These are phyloP conservation scores for Yponomeuta plumbellus DNA, from an alignment of 2,888 invertebrate species.

Conservation along the genomic window DNA sequence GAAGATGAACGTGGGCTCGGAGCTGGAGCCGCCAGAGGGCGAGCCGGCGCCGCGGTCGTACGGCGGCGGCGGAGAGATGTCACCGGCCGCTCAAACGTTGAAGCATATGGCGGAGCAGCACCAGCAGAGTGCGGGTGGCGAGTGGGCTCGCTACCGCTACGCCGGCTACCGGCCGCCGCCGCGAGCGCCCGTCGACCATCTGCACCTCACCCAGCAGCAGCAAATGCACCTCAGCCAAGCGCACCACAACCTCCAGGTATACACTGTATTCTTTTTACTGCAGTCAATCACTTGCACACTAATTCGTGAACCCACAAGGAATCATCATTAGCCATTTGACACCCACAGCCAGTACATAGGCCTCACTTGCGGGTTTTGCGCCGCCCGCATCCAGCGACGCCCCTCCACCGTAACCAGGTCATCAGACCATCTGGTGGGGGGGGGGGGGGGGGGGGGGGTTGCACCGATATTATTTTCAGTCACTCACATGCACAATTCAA, in stretches of 20 bases:
- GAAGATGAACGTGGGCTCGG: constrained; percentile 50
- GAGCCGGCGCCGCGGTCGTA: constrained; percentile 66
- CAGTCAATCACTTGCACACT: not conserved
- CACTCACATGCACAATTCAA: no score
- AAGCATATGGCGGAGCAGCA: constrained; percentile 99
- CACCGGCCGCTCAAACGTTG: constrained; percentile 95
- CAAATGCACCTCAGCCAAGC: constrained; percentile 91
- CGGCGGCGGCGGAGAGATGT: constrained; percentile 82
- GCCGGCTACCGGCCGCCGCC: constrained; percentile 72
- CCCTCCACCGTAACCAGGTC: no score
- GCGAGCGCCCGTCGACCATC: constrained; percentile 64
- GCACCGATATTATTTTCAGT: no score
- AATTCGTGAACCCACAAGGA: not conserved
- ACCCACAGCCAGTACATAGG: no score
- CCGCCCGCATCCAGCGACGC: no score
- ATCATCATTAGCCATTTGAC: no score
- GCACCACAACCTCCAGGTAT: constrained; percentile 88
- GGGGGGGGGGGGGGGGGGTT: no score
- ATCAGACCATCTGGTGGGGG: no score
- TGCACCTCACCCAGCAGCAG: constrained; percentile 92
- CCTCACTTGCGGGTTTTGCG: no score
- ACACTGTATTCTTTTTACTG: constrained; percentile 13
- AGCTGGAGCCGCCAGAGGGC: constrained; percentile 62
- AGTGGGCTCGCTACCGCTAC: constrained; percentile 75
- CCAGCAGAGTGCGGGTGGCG: constrained; percentile 83